Conservation (phyloP, 2,113 vertebrate species). For the Edolisoma coerulescens region DNA sequence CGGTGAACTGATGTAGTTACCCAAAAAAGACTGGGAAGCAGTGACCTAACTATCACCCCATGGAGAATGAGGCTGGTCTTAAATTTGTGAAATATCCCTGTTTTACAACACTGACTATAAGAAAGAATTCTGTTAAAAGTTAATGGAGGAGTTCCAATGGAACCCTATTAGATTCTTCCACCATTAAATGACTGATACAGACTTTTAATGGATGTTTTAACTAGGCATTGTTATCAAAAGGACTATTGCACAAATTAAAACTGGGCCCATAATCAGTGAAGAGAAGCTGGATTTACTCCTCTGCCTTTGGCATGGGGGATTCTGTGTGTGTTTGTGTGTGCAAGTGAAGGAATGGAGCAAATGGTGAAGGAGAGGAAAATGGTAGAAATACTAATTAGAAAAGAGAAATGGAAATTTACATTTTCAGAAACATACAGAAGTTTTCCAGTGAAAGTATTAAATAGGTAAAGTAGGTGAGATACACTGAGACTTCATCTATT, state of each 20-base stretch:
- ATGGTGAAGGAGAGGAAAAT: neutral
- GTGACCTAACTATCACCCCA: constrained; percentile 53
- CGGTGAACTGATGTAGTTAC: constrained; percentile 11
- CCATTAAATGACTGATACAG: constrained; percentile 71
- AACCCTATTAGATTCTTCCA: constrained; percentile 72
- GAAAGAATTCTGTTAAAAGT: constrained; percentile 72
- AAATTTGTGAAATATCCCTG: constrained; percentile 33
- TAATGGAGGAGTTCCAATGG: constrained; percentile 71
- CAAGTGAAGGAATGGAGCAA: neutral
- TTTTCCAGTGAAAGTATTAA: neutral
- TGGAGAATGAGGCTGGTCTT: constrained; percentile 44
- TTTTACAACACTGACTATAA: constrained; percentile 43
- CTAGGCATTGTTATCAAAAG: constrained; percentile 75
- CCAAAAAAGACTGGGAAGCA: constrained; percentile 26
- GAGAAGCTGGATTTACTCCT: constrained; percentile 65
- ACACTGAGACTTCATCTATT: neutral
- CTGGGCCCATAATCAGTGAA: constrained; percentile 62
- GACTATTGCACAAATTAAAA: constrained; percentile 76
- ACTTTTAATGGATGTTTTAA: constrained; percentile 76
- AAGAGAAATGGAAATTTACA: neutral
- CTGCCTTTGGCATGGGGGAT: constrained; percentile 42
- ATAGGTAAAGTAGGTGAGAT: neutral
- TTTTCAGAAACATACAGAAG: neutral
- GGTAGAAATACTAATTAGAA: neutral
- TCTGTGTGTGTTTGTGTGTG: neutral